phyloP scores from a whole-genome alignment of 2,888 invertebrate genomes.

The Antheraea assamensis region DNA sequence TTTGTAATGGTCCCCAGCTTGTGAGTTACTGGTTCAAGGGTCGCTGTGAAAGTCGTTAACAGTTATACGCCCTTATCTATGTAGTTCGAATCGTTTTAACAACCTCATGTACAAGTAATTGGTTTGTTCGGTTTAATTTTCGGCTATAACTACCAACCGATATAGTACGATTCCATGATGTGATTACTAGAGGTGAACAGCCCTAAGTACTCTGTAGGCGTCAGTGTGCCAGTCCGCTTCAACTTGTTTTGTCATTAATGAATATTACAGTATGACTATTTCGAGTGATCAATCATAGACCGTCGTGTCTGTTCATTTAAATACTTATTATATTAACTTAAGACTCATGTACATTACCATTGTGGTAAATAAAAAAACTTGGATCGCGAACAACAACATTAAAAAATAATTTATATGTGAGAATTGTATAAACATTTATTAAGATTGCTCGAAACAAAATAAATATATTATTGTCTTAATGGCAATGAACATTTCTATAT shows the following conservation, averaged over 20 bases:
- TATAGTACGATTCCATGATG: conserved; percentile 8
- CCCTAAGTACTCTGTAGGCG: conserved; percentile 11
- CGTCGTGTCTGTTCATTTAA: not conserved
- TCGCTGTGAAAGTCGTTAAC: conserved; percentile 34
- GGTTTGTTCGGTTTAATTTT: conserved; percentile 1
- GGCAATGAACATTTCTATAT: not conserved
- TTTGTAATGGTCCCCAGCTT: conserved; percentile 54
- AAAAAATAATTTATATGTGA: too few relatives aligned
- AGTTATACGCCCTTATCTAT: conserved; percentile 9
- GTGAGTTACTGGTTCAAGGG: conserved; percentile 58
- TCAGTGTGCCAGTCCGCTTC: conserved; percentile 9
- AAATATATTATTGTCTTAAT: not conserved
- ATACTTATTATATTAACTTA: not conserved
- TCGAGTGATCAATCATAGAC: not conserved
- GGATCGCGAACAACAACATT: too few relatives aligned
- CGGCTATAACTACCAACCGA: not conserved
- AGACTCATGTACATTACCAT: too few relatives aligned
- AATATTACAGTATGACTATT: conserved; percentile 2
- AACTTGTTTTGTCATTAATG: conserved; percentile 9
- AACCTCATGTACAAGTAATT: conserved; percentile 14
- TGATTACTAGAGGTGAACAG: conserved; percentile 6
- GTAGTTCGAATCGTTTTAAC: conserved; percentile 7
- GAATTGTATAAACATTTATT: not conserved
- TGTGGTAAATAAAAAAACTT: too few relatives aligned
- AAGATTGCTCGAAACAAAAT: not conserved